Evolutionary conservation across 1,140 invertebrate species (phyloP), one percentile per base, ranked within the genome.

Genomic region (Battus philenor): DNA sequence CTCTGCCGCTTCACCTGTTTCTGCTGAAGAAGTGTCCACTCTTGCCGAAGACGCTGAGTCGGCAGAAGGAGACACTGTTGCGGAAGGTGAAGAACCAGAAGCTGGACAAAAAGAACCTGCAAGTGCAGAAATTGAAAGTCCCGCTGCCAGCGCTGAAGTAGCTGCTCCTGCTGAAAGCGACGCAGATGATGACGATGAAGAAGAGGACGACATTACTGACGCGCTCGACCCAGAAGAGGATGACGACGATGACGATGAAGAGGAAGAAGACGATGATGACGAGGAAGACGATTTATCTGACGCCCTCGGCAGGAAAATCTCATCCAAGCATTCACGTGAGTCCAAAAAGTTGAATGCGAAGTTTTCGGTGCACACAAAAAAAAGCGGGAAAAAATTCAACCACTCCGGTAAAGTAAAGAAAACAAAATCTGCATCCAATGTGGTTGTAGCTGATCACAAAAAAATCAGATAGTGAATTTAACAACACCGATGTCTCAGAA

Each of bases 201-300:
- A 89, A 43, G 88, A 88, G 2, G 90, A 90, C 65, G 90, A 89
- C 54, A 88, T 88, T 64, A 82, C 84, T 45, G 90, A 90, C 65
- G 90, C 89, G 18, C 72, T 90, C 44, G 87, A 89, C 52, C 82
- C 87, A 16, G 88, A 87, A 20, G 88, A 88, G 48, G 87, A 89
- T 49, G 88, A 90, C 22, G 91, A 92, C 12, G 90, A 90, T 13
- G 91, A 92, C 18, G 92, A 93, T 6, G 92, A 93, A 7, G 92
- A 92, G 4, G 92, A 92, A 4, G 91, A 92, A 44, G 92, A 93
- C 20, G 92, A 93, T 32, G 91, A 91, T 52, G 91, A 92, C 36
- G 90, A 90, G 20, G 88, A 91, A 36, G 90, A 90, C 47, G 89
- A 89, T 61, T 84, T 90, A 41, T 88, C 87, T 52, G 87, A 90